Percentiles rank a stretch among this genome's conserved stretches.
Conservation (phyloP, 1,140 invertebrate genomes). For the Cyphomyrmex costatus region DNA sequence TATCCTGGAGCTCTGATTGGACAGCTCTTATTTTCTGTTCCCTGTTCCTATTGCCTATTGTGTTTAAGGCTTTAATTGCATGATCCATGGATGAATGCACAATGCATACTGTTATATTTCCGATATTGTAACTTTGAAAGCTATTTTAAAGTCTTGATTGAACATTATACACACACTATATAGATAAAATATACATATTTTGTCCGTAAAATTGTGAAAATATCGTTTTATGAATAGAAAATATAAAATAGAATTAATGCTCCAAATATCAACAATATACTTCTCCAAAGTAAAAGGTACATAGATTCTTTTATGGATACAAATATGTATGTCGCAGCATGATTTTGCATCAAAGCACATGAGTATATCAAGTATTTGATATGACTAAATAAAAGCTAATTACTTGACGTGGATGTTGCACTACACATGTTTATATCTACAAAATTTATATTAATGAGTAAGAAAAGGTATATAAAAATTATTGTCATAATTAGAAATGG, state of each 20-base stretch:
- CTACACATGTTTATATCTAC: background rate
- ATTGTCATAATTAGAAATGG: background rate
- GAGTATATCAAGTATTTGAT: slow-evolving; percentile 17
- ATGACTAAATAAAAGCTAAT: slow-evolving; percentile 10
- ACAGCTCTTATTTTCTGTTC: too few relatives aligned
- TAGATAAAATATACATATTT: slow-evolving; percentile 27
- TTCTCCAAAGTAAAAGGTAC: background rate
- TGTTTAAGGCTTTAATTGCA: too few relatives aligned
- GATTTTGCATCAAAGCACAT: background rate
- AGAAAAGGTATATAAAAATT: background rate
- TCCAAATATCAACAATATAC: background rate
- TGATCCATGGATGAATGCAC: background rate
- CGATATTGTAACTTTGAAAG: slow-evolving; percentile 22
- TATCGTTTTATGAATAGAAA: slow-evolving; percentile 16
- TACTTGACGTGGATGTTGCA: background rate
- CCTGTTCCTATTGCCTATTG: too few relatives aligned
- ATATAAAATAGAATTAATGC: slow-evolving; percentile 2
- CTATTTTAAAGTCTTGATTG: slow-evolving; percentile 34
- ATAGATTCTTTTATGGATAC: background rate
- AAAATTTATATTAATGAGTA: background rate
- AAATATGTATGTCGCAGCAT: background rate
- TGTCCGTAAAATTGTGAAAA: background rate
- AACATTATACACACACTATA: background rate
- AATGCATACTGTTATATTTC: slow-evolving; percentile 13
- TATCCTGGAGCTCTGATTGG: too few relatives aligned